A percentile compares a stretch with the other conserved stretches of the same genome.
These are phyloP conservation scores for Zoanthus sociatus DNA, from an alignment of 92 coral and sea anemone genomes.

Conservation along the genomic window DNA sequence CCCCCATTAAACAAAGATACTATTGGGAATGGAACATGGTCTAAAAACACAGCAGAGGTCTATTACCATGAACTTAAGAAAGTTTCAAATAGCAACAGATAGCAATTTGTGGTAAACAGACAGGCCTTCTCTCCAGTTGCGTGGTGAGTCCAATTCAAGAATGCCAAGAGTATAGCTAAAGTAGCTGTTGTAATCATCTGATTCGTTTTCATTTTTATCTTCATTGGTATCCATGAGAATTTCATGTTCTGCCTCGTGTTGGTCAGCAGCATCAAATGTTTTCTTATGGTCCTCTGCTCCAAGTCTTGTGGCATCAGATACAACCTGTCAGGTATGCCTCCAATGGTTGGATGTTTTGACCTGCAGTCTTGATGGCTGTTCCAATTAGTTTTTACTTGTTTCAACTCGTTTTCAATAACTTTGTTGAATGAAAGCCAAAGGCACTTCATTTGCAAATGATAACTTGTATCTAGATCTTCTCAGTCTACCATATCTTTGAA, in stretches of 20 bases:
- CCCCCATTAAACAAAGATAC: no score
- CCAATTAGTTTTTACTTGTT: conserved; percentile 41
- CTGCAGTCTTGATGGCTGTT: conserved; percentile 31
- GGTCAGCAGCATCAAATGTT: conserved; percentile 47
- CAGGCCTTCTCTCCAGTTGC: conserved; percentile 59
- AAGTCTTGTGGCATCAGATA: conserved; percentile 38
- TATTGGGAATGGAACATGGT: no score
- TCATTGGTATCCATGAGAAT: neutral
- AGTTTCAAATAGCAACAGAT: conserved; percentile 42
- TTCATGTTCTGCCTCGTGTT: conserved; percentile 42
- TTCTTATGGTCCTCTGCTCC: conserved; percentile 53
- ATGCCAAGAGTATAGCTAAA: conserved; percentile 54
- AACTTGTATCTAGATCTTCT: conserved; percentile 28
- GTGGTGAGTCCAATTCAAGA: conserved; percentile 42
- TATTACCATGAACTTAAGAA: no score
- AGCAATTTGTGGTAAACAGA: conserved; percentile 47
- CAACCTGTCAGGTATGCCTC: conserved; percentile 49
- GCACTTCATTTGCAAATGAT: conserved; percentile 39
- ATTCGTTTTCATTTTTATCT: conserved; percentile 32
- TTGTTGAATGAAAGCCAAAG: conserved; percentile 49
- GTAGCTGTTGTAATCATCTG: conserved; percentile 52
- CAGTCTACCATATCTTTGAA: conserved; percentile 16
- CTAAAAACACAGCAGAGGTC: no score
- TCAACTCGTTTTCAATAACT: conserved; percentile 42
- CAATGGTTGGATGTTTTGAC: conserved; percentile 46